Percentiles rank a stretch among this genome's conserved stretches.
phyloP scores from a whole-genome alignment of 1,140 invertebrate species.

The Aphelinus atriplicis region DNA sequence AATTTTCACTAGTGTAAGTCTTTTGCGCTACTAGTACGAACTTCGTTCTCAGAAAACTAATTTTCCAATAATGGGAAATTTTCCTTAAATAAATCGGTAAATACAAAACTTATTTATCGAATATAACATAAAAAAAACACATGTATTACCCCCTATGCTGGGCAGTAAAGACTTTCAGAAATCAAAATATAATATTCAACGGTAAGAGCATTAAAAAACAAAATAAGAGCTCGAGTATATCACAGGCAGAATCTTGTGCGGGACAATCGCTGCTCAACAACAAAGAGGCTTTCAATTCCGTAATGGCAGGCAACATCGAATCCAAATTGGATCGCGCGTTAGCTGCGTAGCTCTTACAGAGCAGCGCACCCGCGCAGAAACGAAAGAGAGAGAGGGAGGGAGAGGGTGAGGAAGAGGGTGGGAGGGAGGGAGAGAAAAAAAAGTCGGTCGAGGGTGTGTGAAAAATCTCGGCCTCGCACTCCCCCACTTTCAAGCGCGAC shows the following conservation, averaged over 20 bases:
- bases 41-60: too few relatives aligned
- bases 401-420: background rate
- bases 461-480: conserved; percentile 21
- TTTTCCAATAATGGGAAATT: too few relatives aligned
- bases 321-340: conserved; percentile 29
- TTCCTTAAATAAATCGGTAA: too few relatives aligned
- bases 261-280: background rate
- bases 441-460: conserved; percentile 35
- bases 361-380: background rate
- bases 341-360: background rate
- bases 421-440: background rate
- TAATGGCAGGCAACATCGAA: conserved; percentile 33
- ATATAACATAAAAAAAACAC: too few relatives aligned
- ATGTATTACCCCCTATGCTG: too few relatives aligned
- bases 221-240: background rate
- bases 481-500: too few relatives aligned
- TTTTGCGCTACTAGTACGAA: too few relatives aligned
- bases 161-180: too few relatives aligned
- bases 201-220: background rate
- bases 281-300: conserved; percentile 45
- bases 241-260: background rate
- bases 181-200: too few relatives aligned
- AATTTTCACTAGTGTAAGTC: too few relatives aligned
- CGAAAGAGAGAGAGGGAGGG: too few relatives aligned
- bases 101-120: too few relatives aligned